A percentile compares a stretch with the other conserved stretches of the same genome.
Conservation (phyloP, 2,888 invertebrate species). For the Atethmia centrago region DNA sequence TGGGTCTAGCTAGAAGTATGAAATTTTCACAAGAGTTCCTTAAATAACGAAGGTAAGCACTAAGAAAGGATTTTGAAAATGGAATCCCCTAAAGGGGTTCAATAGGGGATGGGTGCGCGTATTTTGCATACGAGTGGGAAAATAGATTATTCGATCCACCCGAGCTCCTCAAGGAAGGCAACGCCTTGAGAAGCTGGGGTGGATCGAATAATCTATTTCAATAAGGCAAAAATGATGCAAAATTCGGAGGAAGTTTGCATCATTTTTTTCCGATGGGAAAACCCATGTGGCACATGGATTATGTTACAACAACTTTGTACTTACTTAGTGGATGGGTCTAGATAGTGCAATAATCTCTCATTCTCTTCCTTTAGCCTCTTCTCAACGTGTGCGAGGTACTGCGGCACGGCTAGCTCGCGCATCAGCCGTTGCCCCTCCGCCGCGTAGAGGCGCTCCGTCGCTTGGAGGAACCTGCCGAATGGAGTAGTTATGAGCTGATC, state of each 20-base stretch:
- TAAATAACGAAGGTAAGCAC: too few species aligned
- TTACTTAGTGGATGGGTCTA: conserved; percentile 98
- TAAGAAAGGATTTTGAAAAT: too few species aligned
- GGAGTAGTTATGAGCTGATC: background rate
- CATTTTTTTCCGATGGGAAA: background rate
- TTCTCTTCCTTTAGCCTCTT: conserved; percentile 98
- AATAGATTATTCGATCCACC: too few species aligned
- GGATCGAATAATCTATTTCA: too few species aligned
- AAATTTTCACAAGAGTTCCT: too few species aligned
- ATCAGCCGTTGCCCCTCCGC: conserved; percentile 98
- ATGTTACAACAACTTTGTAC: conserved; percentile 41
- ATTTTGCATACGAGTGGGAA: too few species aligned
- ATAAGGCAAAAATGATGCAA: too few species aligned
- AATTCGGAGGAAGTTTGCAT: background rate
- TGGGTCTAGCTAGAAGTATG: too few species aligned
- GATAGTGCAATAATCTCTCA: conserved; percentile 97
- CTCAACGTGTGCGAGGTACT: conserved; percentile 98
- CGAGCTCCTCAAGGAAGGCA: too few species aligned
- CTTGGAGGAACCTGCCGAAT: conserved; percentile 93
- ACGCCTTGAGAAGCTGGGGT: too few species aligned
- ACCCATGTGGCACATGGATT: background rate
- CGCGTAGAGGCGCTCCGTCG: conserved; percentile 98
- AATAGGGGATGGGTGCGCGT: too few species aligned
- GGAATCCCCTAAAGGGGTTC: too few species aligned
- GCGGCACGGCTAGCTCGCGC: conserved; percentile 98